Conservation (phyloP, 2,888 invertebrate species). For the Plusia festucae region DNA sequence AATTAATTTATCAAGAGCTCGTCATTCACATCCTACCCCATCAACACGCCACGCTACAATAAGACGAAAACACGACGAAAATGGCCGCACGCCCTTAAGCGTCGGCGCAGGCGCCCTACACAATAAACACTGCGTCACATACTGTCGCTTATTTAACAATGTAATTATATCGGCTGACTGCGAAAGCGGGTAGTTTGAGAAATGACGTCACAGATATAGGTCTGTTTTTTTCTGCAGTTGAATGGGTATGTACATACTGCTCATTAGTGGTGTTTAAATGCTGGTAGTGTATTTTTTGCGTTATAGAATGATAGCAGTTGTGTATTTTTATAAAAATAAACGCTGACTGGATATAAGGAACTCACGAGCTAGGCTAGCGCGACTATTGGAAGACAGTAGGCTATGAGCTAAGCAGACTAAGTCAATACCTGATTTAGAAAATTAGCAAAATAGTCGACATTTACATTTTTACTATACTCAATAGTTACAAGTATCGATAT, state of each 20-base stretch:
- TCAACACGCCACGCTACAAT: slow-evolving; percentile 43
- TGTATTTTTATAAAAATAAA: too few relatives aligned
- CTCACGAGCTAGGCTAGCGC: too few relatives aligned
- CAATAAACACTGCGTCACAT: slow-evolving; percentile 59
- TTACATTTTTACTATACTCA: neutral
- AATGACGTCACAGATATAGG: slow-evolving; percentile 22
- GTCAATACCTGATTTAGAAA: neutral
- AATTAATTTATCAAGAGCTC: neutral
- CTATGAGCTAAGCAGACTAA: neutral
- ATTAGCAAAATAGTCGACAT: neutral
- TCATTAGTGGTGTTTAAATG: too few relatives aligned
- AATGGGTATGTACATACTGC: too few relatives aligned
- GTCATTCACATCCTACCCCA: neutral
- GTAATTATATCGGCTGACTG: slow-evolving; percentile 53
- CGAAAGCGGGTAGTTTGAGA: slow-evolving; percentile 27
- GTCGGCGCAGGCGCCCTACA: slow-evolving; percentile 72
- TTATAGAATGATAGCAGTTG: too few relatives aligned
- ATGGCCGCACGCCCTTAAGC: slow-evolving; percentile 85
- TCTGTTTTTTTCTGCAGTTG: neutral
- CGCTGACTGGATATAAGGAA: too few relatives aligned
- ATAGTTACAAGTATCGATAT: slow-evolving; percentile 1
- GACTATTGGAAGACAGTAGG: neutral
- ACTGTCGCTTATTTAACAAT: slow-evolving; percentile 62
- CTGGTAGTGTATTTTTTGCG: too few relatives aligned
- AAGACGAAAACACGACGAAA: slow-evolving; percentile 61